Base-by-base conservation (phyloP, 92 coral and sea anemone genomes). In the Isaurus tuberculatus region DNA sequence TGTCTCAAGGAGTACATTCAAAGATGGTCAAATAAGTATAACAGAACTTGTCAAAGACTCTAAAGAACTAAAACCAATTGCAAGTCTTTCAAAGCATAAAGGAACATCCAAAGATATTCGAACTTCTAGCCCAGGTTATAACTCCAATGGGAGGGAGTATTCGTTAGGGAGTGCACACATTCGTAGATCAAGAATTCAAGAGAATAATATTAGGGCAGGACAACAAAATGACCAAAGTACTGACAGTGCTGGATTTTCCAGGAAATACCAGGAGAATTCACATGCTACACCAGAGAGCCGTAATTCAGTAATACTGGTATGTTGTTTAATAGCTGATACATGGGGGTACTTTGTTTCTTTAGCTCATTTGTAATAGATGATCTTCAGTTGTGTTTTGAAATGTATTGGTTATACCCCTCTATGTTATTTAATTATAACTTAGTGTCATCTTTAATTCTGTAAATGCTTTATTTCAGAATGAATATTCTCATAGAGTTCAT, bases 41-140 rank as follows among this genome's bases (percentile, higher is more conserved):
- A 70, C 98, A 0, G 98, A 92, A 81, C 84, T 93, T 58, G 98
- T 93, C 14, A 93, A 93, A 64, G 97, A 93, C 87, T 88, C 98
- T 4, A 93, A 93, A 84, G 98, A 93, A 71, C 89, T 93, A 26
- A 93, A 93, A 89, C 98, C 98, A 27, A 77, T 93, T 65, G 98
- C 95, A 60, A 93, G 98, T 80, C 87, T 93, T 79, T 93, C 98
- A 25, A 93, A 93, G 66, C 88, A 92, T 30, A 90, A 84, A 83
- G 89, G 70, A 49, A 57, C 64, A 27, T n/a, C 68, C 33, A 77
- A 77, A 61, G 82, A 77, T n/a, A 77, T 77, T 58, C 82, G 94
- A 55, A 89, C 89, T 85, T 89, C 92, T 44, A 85, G 92, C 57
- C 87, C 92, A 31, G 79, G 73, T 69, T 89, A 49, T 86, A 48